Conservation (phyloP, 1,140 invertebrate genomes). For the Drosophila equinoxialis region DNA sequence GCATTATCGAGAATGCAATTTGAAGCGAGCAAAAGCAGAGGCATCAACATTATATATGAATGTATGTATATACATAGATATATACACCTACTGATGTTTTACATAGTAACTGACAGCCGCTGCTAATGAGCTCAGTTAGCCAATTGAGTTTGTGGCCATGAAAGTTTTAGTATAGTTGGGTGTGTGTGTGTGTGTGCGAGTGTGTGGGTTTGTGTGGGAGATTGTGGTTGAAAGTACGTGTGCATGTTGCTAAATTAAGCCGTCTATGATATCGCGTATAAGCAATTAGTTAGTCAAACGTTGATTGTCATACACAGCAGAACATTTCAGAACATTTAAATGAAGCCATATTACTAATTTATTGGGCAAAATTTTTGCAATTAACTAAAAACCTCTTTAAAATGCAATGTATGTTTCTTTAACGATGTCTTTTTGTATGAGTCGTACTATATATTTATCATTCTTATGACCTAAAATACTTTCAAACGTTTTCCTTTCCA, state of each 20-base stretch:
- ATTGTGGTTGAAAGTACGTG: conserved; percentile 2
- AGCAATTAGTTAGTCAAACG: conserved; percentile 74
- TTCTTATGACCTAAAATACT: no score
- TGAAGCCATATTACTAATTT: neutral
- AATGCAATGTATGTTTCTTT: no score
- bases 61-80: neutral
- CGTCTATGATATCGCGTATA: conserved; percentile 59
- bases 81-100: neutral
- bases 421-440: no score
- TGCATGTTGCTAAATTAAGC: conserved; percentile 54
- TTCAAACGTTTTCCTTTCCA: no score
- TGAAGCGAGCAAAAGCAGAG: conserved; percentile 17
- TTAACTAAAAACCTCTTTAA: neutral
- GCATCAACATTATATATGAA: neutral
- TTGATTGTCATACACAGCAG: conserved; percentile 43
- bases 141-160: conserved; percentile 72
- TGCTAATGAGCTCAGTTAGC: conserved; percentile 76
- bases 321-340: conserved; percentile 19
- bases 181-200: neutral
- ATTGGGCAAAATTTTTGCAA: neutral
- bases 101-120: conserved; percentile 34
- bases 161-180: conserved; percentile 11
- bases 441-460: no score
- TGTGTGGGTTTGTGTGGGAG: conserved; percentile 13
- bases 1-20: conserved; percentile 66